These are phyloP conservation scores for Salarias fasciatus DNA, from an alignment of 2,797 vertebrate genomes.

Conservation along the genomic window DNA sequence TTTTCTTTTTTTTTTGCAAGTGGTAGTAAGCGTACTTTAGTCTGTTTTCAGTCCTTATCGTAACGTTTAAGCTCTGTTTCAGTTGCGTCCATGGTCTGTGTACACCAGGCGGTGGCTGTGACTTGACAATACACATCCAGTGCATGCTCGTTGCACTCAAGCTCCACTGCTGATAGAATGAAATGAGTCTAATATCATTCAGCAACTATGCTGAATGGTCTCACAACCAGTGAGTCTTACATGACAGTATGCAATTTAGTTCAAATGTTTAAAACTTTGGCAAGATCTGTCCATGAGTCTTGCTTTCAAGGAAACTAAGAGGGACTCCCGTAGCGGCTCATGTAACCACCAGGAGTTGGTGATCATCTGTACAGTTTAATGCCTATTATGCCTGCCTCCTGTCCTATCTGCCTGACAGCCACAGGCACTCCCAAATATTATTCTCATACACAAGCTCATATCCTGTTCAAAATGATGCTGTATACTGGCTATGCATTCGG, in stretches of 20 bases:
- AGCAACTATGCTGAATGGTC: not conserved
- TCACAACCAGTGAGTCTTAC: slow-evolving; percentile 13
- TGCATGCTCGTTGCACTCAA: slow-evolving; percentile 65
- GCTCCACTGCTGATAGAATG: slow-evolving; percentile 26
- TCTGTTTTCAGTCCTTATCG: slow-evolving; percentile 67
- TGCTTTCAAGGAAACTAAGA: slow-evolving; percentile 8
- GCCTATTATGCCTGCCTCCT: slow-evolving; percentile 57
- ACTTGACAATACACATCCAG: slow-evolving; percentile 31
- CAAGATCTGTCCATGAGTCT: slow-evolving; percentile 24
- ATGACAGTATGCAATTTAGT: slow-evolving; percentile 49
- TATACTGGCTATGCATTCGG: slow-evolving; percentile 72
- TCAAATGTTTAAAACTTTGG: slow-evolving; percentile 29
- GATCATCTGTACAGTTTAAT: slow-evolving; percentile 62
- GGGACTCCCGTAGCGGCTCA: slow-evolving; percentile 44
- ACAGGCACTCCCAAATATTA: slow-evolving; percentile 43
- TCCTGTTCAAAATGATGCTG: slow-evolving; percentile 64
- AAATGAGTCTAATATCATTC: slow-evolving; percentile 8
- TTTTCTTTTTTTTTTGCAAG: slow-evolving; percentile 37
- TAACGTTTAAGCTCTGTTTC: slow-evolving; percentile 65
- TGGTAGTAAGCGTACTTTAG: slow-evolving; percentile 58
- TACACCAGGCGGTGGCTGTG: slow-evolving; percentile 43
- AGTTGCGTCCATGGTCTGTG: slow-evolving; percentile 58
- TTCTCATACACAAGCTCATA: slow-evolving; percentile 59
- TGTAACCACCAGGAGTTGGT: slow-evolving; percentile 32
- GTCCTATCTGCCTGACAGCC: slow-evolving; percentile 50